These are phyloP conservation scores for Eulacestoma nigropectus DNA, from an alignment of 2,113 vertebrate genomes.

Conservation along the genomic window DNA sequence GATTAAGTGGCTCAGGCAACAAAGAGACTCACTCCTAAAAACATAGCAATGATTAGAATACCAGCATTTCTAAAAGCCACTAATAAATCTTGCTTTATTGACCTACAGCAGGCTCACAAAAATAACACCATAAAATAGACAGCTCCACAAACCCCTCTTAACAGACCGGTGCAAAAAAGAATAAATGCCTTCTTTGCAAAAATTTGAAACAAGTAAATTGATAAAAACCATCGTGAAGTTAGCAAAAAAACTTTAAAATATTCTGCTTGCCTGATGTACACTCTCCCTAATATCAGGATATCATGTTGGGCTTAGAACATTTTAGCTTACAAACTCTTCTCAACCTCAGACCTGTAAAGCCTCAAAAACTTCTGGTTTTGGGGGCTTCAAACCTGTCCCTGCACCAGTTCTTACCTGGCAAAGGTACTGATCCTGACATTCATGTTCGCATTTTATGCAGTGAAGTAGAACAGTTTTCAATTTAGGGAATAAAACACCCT, in stretches of 20 bases:
- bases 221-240: not conserved
- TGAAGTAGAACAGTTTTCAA: constrained; percentile 71
- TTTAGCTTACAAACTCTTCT: not conserved
- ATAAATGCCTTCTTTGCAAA: not conserved
- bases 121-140: not conserved
- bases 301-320: not conserved
- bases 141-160: not conserved
- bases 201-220: not conserved
- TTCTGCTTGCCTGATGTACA: not conserved
- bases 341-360: not conserved
- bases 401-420: constrained; percentile 31
- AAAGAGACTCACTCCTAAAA: not conserved
- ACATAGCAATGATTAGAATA: not conserved
- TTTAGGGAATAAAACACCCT: constrained; percentile 77
- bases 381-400: not conserved
- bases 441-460: not conserved
- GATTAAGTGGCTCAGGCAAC: not conserved
- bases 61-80: not conserved
- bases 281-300: not conserved
- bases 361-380: not conserved
- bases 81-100: constrained; percentile 26
- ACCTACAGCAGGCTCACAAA: not conserved
- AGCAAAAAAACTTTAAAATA: not conserved
- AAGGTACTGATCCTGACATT: not conserved
- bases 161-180: not conserved